A percentile compares a stretch with the other conserved stretches of the same genome.
These are phyloP conservation scores for Pyrocoelia pectoralis DNA, from an alignment of 2,888 invertebrate species.

Conservation along the genomic window DNA sequence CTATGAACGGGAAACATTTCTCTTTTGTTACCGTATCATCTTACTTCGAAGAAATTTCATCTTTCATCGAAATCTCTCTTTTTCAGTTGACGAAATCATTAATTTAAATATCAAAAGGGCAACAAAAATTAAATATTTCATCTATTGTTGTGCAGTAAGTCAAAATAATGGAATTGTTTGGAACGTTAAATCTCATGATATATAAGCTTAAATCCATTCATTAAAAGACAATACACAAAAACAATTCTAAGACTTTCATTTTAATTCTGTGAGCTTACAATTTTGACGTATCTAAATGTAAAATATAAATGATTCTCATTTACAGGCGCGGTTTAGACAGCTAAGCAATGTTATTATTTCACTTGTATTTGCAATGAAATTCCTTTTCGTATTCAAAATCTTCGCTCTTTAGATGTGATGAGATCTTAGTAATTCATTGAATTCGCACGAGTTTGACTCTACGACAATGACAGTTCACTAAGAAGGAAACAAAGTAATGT, in stretches of 20 bases:
- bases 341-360: constrained; percentile 45
- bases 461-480: constrained; percentile 42
- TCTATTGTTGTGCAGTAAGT: background rate
- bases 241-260: constrained; percentile 31
- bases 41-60: background rate
- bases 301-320: constrained; percentile 45
- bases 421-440: constrained; percentile 42
- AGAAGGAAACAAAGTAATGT: constrained; percentile 38
- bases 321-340: constrained; percentile 39
- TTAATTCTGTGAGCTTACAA: constrained; percentile 28
- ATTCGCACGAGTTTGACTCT: constrained; percentile 37
- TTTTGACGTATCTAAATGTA: constrained; percentile 37
- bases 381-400: constrained; percentile 35
- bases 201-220: constrained; percentile 27
- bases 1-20: too few species aligned
- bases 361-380: constrained; percentile 43
- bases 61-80: background rate
- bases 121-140: background rate
- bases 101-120: background rate
- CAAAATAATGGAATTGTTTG: constrained; percentile 14
- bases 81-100: too few species aligned
- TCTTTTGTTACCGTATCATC: too few species aligned
- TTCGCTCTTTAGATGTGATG: constrained; percentile 34
- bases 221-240: constrained; percentile 25
- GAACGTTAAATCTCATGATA: constrained; percentile 13